phyloP scores from a whole-genome alignment of 1,140 invertebrate genomes.

The Drosophila nikananu region DNA sequence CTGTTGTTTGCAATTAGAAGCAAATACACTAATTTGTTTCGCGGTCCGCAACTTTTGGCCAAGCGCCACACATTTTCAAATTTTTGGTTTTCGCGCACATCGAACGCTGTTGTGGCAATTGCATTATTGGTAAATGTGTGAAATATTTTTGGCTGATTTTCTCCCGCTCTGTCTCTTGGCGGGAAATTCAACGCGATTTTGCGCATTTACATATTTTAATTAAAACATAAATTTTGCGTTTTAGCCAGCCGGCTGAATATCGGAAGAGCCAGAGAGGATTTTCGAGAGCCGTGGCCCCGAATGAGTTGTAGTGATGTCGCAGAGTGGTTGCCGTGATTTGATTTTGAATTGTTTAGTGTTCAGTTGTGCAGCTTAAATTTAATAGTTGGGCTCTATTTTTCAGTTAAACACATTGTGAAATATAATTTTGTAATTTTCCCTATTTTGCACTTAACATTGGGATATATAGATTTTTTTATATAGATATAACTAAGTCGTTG shows the following conservation, averaged over 20 bases:
- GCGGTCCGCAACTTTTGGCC: slow-evolving; percentile 46
- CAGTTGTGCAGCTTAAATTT: background rate
- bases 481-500: too few species aligned
- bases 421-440: too few species aligned
- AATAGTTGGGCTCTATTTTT: background rate
- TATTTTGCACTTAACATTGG: too few species aligned
- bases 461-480: too few species aligned
- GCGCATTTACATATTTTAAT: slow-evolving; percentile 80
- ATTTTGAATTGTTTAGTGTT: slow-evolving; percentile 4
- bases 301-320: slow-evolving; percentile 36
- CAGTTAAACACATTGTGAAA: background rate
- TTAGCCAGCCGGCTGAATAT: slow-evolving; percentile 32
- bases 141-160: slow-evolving; percentile 72
- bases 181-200: slow-evolving; percentile 60
- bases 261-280: slow-evolving; percentile 19
- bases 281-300: slow-evolving; percentile 9
- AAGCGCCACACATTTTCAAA: slow-evolving; percentile 51
- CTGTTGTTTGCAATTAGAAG: slow-evolving; percentile 76
- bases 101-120: slow-evolving; percentile 46
- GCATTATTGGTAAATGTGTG: slow-evolving; percentile 78
- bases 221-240: slow-evolving; percentile 76
- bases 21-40: slow-evolving; percentile 81
- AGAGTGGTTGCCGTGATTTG: slow-evolving; percentile 16
- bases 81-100: slow-evolving; percentile 43
- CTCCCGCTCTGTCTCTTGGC: slow-evolving; percentile 2